These are phyloP conservation scores for Meteorus cinctellus DNA, from an alignment of 2,888 invertebrate species.

Conservation along the genomic window DNA sequence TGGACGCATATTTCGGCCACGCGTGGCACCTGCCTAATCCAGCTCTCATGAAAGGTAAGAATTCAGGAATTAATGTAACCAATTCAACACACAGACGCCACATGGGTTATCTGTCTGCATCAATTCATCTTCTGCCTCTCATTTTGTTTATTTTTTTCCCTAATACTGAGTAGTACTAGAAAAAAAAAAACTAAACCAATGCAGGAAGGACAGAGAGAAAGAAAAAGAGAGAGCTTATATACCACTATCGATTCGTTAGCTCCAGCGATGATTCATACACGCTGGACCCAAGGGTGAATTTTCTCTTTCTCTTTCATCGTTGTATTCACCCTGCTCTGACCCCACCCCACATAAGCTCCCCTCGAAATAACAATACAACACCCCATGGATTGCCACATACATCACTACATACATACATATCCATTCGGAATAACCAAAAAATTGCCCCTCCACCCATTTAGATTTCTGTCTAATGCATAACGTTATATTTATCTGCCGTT, in stretches of 20 bases:
- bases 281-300: slow-evolving; percentile 66
- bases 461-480: slow-evolving; percentile 10
- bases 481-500: slow-evolving; percentile 36
- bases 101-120: neutral
- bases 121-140: neutral
- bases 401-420: slow-evolving; percentile 6
- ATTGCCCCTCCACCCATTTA: slow-evolving; percentile 25
- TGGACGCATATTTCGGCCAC: slow-evolving; percentile 89
- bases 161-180: neutral
- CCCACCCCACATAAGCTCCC: slow-evolving; percentile 63
- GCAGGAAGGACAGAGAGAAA: slow-evolving; percentile 9
- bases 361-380: slow-evolving; percentile 63
- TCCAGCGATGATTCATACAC: slow-evolving; percentile 68
- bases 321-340: slow-evolving; percentile 45
- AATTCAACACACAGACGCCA: neutral
- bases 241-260: slow-evolving; percentile 54
- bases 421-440: neutral
- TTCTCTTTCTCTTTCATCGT: slow-evolving; percentile 36
- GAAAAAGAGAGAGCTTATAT: slow-evolving; percentile 35
- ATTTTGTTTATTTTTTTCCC: neutral
- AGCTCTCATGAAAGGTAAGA: slow-evolving; percentile 79
- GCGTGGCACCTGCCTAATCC: slow-evolving; percentile 77
- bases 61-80: slow-evolving; percentile 36
- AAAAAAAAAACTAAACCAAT: neutral
- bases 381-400: slow-evolving; percentile 45